phyloP scores from a whole-genome alignment of 2,797 vertebrate genomes.

The Momotus momota region DNA sequence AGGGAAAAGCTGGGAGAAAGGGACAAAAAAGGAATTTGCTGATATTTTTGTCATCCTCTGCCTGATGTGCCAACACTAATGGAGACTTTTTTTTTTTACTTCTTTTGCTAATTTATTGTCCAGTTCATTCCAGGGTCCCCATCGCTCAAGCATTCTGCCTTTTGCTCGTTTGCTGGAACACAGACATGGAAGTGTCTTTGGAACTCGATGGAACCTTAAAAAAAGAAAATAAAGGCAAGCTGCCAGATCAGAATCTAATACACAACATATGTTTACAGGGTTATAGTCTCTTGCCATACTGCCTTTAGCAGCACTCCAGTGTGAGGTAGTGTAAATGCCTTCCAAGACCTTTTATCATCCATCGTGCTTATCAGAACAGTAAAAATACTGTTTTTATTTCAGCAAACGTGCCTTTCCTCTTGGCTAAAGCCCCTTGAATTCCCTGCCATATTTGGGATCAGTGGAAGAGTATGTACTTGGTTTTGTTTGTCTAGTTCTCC shows the following conservation, averaged over 20 bases:
- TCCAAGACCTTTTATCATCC: slow-evolving; percentile 60
- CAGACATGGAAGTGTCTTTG: slow-evolving; percentile 65
- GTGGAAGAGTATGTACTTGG: neutral
- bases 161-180: slow-evolving; percentile 49
- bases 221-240: slow-evolving; percentile 66
- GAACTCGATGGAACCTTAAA: slow-evolving; percentile 38
- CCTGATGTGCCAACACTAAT: slow-evolving; percentile 9
- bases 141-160: slow-evolving; percentile 3
- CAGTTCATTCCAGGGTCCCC: neutral
- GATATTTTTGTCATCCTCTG: slow-evolving; percentile 31
- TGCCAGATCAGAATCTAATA: slow-evolving; percentile 74
- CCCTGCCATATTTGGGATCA: neutral
- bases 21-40: neutral
- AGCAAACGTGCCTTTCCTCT: slow-evolving; percentile 32
- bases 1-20: neutral
- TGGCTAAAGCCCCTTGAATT: slow-evolving; percentile 43
- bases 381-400: slow-evolving; percentile 23
- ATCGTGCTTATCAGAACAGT: slow-evolving; percentile 38
- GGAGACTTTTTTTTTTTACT: neutral
- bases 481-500: neutral
- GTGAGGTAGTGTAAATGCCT: slow-evolving; percentile 64
- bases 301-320: slow-evolving; percentile 55
- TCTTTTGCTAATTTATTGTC: neutral
- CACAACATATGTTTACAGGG: slow-evolving; percentile 70
- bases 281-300: slow-evolving; percentile 43